These are phyloP conservation scores for Euproctis similis DNA, from an alignment of 2,888 invertebrate genomes.

Conservation along the genomic window DNA sequence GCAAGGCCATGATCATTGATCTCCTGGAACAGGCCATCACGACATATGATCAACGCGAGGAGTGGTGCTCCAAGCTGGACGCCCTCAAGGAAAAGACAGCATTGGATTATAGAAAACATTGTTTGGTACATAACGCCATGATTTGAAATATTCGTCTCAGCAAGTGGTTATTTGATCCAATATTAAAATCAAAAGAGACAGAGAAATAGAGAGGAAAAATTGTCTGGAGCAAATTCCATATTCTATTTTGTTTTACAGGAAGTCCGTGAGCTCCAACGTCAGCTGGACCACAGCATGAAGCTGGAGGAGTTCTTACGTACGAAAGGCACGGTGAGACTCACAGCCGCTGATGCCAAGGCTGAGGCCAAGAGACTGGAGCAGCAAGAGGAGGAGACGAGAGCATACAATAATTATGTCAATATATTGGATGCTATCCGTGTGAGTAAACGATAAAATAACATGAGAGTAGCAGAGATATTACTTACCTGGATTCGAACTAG, in stretches of 20 bases:
- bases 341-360: constrained; percentile 84
- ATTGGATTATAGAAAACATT: constrained; percentile 63
- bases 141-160: neutral
- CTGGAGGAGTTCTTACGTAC: constrained; percentile 89
- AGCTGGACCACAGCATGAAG: constrained; percentile 89
- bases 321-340: constrained; percentile 87
- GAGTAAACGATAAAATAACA: no score
- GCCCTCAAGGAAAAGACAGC: constrained; percentile 84
- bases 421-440: constrained; percentile 85
- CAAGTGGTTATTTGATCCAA: neutral
- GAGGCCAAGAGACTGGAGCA: constrained; percentile 81
- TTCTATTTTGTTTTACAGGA: constrained; percentile 68
- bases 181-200: neutral
- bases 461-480: no score
- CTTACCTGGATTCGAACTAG: no score
- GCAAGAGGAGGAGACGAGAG: constrained; percentile 81
- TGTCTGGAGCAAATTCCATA: no score
- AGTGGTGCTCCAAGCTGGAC: constrained; percentile 86
- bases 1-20: constrained; percentile 89
- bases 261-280: constrained; percentile 90
- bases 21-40: constrained; percentile 91
- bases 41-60: constrained; percentile 92
- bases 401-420: constrained; percentile 82
- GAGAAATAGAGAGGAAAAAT: no score
- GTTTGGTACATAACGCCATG: constrained; percentile 37